Evolutionary conservation across 2,888 invertebrate species (phyloP).

Genomic region (Xestia ashworthii): DNA sequence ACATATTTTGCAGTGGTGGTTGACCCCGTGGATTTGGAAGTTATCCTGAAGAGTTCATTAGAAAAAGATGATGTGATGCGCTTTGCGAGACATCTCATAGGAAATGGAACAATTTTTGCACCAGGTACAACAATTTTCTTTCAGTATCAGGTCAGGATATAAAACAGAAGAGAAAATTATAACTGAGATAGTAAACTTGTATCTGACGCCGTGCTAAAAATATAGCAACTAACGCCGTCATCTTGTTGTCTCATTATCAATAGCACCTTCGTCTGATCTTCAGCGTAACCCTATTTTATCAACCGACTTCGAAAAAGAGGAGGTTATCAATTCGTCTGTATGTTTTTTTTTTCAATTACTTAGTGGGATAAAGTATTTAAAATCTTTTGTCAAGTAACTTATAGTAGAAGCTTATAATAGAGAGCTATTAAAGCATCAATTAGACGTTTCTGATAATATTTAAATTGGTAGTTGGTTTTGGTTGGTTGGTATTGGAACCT

Average conservation of each 20-base stretch:
- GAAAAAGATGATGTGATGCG: slow-evolving; percentile 72
- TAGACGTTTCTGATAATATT: background rate
- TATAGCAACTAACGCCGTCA: too few relatives aligned
- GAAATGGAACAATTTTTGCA: slow-evolving; percentile 72
- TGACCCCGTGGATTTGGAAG: slow-evolving; percentile 71
- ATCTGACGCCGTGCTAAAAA: background rate
- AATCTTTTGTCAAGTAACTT: too few relatives aligned
- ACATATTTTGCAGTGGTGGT: slow-evolving; percentile 64
- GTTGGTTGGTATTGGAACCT: background rate
- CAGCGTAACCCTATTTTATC: too few relatives aligned
- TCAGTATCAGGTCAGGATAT: background rate
- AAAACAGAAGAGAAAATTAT: background rate
- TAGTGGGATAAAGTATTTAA: background rate
- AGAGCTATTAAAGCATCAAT: background rate
- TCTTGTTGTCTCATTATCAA: background rate
- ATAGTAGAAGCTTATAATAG: background rate
- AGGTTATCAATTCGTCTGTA: too few relatives aligned
- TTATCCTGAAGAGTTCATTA: slow-evolving; percentile 70
- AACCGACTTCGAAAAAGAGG: too few relatives aligned
- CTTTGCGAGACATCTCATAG: slow-evolving; percentile 47
- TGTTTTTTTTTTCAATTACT: too few relatives aligned
- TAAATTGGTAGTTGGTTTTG: too few relatives aligned
- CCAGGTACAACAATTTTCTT: slow-evolving; percentile 62
- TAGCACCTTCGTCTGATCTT: background rate
- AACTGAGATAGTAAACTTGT: background rate